These are phyloP conservation scores for Periparus ater DNA, from an alignment of 2,797 vertebrate genomes.

Conservation along the genomic window DNA sequence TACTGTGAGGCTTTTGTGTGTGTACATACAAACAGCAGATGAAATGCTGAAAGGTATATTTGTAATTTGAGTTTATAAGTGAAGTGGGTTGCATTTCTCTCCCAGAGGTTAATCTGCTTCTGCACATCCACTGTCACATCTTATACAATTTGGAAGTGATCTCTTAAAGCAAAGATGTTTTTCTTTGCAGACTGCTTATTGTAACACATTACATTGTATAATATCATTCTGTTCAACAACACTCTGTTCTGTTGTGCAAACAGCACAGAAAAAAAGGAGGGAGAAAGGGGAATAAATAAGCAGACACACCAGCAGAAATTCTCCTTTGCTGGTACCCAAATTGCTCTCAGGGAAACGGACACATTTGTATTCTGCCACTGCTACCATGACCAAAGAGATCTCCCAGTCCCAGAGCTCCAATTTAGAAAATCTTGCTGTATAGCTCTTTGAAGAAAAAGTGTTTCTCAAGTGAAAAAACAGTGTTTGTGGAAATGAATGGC, in stretches of 20 bases:
- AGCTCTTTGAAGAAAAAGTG: neutral
- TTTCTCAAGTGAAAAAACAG: neutral
- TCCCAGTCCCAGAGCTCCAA: conserved; percentile 4
- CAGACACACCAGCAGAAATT: neutral
- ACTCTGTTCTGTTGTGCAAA: neutral
- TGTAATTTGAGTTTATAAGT: neutral
- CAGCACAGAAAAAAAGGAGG: neutral
- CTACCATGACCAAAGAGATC: conserved; percentile 4
- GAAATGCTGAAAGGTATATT: neutral
- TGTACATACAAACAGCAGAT: neutral
- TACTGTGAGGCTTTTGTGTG: neutral
- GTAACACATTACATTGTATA: neutral
- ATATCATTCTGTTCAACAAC: neutral
- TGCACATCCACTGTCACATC: neutral
- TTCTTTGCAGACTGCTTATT: neutral
- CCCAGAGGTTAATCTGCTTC: neutral
- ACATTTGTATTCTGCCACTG: conserved; percentile 38
- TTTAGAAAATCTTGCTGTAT: conserved; percentile 3
- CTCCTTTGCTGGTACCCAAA: neutral
- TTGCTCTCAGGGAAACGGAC: neutral
- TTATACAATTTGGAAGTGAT: neutral
- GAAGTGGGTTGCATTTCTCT: neutral
- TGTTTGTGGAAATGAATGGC: neutral
- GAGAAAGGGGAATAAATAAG: neutral
- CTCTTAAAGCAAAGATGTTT: neutral